Percentiles rank a stretch among this genome's conserved stretches.
Conservation (phyloP, 2,797 vertebrate species). For the Rhinella marina region DNA sequence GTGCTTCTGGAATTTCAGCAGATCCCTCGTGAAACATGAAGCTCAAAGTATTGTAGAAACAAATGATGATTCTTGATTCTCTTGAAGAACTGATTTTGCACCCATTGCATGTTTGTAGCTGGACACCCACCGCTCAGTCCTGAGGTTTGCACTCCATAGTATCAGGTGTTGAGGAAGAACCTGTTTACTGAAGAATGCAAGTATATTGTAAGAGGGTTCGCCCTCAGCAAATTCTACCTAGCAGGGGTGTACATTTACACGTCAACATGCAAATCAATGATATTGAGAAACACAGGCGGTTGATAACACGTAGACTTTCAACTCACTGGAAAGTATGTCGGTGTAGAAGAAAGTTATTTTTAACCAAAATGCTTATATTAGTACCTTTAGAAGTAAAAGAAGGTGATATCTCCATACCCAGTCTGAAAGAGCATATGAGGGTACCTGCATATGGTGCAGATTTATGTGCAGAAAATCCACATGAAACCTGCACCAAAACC, state of each 20-base stretch:
- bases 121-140: background rate
- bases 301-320: background rate
- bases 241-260: constrained; percentile 13
- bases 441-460: no score
- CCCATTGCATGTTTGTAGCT: background rate
- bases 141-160: background rate
- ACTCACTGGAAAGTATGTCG: background rate
- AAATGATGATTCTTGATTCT: background rate
- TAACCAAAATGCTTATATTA: background rate
- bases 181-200: constrained; percentile 53
- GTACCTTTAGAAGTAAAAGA: no score
- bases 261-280: constrained; percentile 10
- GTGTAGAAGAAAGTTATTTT: no score
- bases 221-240: constrained; percentile 30
- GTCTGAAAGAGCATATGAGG: no score
- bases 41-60: background rate
- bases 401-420: no score
- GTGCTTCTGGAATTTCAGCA: background rate
- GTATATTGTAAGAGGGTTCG: constrained; percentile 20
- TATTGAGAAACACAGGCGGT: background rate
- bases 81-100: background rate
- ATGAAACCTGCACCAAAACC: no score
- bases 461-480: no score
- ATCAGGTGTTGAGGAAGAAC: constrained; percentile 17
- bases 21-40: background rate